phyloP scores from a whole-genome alignment of 2,113 vertebrate species.

The Pteropus alecto region DNA sequence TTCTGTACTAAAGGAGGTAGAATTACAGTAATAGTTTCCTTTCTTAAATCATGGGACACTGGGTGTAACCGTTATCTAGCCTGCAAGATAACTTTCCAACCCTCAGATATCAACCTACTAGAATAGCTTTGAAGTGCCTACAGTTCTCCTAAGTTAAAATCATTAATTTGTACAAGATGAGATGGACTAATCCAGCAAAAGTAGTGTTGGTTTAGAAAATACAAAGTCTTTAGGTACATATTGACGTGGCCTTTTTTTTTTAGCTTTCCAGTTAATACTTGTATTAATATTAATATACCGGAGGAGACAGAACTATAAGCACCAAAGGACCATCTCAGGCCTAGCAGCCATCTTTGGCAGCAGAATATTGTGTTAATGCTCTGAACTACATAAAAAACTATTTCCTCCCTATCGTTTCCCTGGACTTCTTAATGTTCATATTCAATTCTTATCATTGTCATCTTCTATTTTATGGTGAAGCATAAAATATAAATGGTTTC shows the following conservation, averaged over 20 bases:
- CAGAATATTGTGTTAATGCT: not conserved
- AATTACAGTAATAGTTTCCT: conserved; percentile 71
- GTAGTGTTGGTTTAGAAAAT: conserved; percentile 59
- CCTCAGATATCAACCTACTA: not conserved
- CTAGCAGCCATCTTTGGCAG: conserved; percentile 39
- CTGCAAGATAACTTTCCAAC: conserved; percentile 58
- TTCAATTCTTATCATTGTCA: conserved; percentile 60
- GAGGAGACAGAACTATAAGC: not conserved
- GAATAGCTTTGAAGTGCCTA: conserved; percentile 50
- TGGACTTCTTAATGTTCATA: conserved; percentile 63
- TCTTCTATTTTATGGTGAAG: conserved; percentile 51
- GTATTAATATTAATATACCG: conserved; percentile 41
- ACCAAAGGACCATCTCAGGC: conserved; percentile 35
- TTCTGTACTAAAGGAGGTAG: conserved; percentile 52
- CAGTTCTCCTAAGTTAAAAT: conserved; percentile 55
- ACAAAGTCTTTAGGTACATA: conserved; percentile 58
- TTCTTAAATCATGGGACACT: conserved; percentile 53
- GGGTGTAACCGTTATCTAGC: conserved; percentile 48
- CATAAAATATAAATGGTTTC: conserved; percentile 64
- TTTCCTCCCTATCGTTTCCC: conserved; percentile 58
- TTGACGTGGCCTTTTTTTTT: conserved; percentile 32
- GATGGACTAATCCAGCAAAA: conserved; percentile 62
- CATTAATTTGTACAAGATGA: conserved; percentile 45
- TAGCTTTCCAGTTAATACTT: conserved; percentile 23
- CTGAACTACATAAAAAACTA: conserved; percentile 45